Evolutionary conservation across 2,113 vertebrate species (phyloP).

Genomic region (Argyrosomus japonicus): DNA sequence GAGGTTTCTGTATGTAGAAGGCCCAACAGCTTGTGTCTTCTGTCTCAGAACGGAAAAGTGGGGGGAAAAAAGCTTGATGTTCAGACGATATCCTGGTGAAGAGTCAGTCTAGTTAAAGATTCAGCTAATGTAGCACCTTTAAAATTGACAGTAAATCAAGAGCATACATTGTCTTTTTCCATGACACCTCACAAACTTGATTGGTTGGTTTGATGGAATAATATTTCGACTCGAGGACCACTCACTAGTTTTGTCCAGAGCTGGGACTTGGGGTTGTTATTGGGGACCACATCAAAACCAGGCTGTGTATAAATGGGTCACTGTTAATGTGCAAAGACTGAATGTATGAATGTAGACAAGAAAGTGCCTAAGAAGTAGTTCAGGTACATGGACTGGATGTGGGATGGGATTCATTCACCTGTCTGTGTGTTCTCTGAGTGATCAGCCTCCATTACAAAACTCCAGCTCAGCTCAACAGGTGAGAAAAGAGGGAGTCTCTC

Average conservation of each 20-base stretch:
- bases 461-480: constrained; percentile 15
- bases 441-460: constrained; percentile 3
- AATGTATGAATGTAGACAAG: not conserved
- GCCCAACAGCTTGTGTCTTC: not conserved
- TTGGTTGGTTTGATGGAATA: not conserved
- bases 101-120: too few species aligned
- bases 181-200: too few species aligned
- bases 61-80: too few species aligned
- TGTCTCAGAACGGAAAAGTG: not conserved
- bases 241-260: too few species aligned
- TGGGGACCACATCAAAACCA: not conserved
- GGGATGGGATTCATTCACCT: not conserved
- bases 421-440: not conserved
- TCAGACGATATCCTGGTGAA: too few species aligned
- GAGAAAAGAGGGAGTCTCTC: not conserved
- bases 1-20: too few species aligned
- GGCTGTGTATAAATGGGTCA: not conserved
- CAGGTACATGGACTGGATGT: not conserved
- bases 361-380: not conserved
- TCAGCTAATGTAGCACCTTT: too few species aligned
- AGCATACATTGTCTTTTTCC: too few species aligned
- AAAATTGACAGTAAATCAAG: too few species aligned
- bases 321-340: not conserved
- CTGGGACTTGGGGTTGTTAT: too few species aligned
- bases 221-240: too few species aligned